A percentile compares a stretch with the other conserved stretches of the same genome.
Evolutionary conservation across 2,888 invertebrate species (phyloP).

Genomic region (Synanthedon tipuliformis): DNA sequence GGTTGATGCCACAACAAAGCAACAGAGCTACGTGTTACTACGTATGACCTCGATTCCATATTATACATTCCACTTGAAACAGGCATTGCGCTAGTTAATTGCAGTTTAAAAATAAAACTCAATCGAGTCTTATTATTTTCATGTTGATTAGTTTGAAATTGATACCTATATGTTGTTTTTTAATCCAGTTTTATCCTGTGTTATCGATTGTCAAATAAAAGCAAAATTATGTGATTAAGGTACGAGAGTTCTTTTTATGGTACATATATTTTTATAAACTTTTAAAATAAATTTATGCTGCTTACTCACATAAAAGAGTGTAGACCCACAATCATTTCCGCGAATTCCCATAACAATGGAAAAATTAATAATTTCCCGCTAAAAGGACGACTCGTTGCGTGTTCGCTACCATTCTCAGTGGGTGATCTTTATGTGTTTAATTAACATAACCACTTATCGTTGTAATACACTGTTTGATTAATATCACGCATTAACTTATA

Average conservation of each 20-base stretch:
- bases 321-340: too few relatives aligned
- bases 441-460: slow-evolving; percentile 32
- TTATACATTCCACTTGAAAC: not conserved
- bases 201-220: too few relatives aligned
- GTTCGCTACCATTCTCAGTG: slow-evolving; percentile 16
- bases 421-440: slow-evolving; percentile 35
- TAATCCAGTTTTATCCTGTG: too few relatives aligned
- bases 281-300: too few relatives aligned
- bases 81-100: not conserved
- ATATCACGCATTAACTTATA: not conserved
- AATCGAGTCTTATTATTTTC: not conserved
- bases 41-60: not conserved
- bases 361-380: slow-evolving; percentile 10
- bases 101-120: not conserved
- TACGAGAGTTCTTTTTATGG: too few relatives aligned
- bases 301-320: too few relatives aligned
- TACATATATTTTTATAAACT: too few relatives aligned
- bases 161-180: too few relatives aligned
- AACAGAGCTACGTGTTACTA: not conserved
- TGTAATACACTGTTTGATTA: not conserved
- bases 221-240: too few relatives aligned
- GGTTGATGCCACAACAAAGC: too few relatives aligned
- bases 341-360: not conserved
- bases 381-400: slow-evolving; percentile 16
- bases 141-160: too few relatives aligned